phyloP scores from a whole-genome alignment of 2,888 invertebrate genomes.

The Mylabris sibirica region DNA sequence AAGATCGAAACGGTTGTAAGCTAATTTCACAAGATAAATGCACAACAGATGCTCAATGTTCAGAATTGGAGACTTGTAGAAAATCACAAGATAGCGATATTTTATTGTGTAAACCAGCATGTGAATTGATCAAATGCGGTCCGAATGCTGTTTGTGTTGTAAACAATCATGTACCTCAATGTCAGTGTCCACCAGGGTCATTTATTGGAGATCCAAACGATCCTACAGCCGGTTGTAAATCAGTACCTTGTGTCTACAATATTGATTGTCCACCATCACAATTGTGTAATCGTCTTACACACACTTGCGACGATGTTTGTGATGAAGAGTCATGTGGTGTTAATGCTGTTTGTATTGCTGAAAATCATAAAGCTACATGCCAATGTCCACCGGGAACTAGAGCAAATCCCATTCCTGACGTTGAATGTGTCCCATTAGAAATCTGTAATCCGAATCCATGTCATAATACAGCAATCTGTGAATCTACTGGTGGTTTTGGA shows the following conservation, averaged over 20 bases:
- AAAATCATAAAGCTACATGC: constrained; percentile 82
- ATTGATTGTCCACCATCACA: constrained; percentile 82
- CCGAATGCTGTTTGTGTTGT: constrained; percentile 87
- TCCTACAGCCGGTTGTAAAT: constrained; percentile 74
- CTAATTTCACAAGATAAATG: constrained; percentile 78
- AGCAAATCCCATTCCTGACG: constrained; percentile 84
- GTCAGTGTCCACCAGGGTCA: constrained; percentile 88
- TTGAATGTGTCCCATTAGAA: constrained; percentile 77
- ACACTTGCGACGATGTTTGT: constrained; percentile 83
- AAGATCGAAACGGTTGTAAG: constrained; percentile 87
- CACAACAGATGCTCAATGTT: constrained; percentile 79
- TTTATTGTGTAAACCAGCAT: constrained; percentile 78
- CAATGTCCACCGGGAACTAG: constrained; percentile 86
- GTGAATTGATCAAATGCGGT: constrained; percentile 80
- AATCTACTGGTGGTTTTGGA: constrained; percentile 66
- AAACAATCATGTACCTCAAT: constrained; percentile 88
- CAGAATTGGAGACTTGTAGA: constrained; percentile 82
- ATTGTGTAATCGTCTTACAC: constrained; percentile 82
- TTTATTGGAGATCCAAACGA: constrained; percentile 88
- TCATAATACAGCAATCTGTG: constrained; percentile 81
- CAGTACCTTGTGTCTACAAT: constrained; percentile 87
- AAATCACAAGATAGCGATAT: constrained; percentile 65
- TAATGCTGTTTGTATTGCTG: constrained; percentile 87
- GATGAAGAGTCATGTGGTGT: constrained; percentile 83
- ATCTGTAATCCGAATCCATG: constrained; percentile 81